Evolutionary conservation across 1,140 invertebrate genomes (phyloP).

Genomic region (Brachionus asplanchnoidis): DNA sequence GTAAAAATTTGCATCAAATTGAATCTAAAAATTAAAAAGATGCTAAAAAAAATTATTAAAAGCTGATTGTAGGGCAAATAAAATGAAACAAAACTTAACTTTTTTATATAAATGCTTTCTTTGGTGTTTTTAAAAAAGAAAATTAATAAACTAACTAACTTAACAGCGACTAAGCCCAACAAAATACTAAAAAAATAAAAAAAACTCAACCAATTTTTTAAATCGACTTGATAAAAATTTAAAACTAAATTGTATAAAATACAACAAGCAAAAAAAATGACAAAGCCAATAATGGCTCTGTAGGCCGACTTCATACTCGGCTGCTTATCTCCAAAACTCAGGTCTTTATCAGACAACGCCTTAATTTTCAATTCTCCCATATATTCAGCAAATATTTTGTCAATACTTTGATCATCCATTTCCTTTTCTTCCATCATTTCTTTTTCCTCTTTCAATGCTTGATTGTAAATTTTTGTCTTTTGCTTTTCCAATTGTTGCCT

Average conservation of each 20-base stretch:
- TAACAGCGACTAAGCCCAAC: background rate
- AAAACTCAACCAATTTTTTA: background rate
- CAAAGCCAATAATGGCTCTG: background rate
- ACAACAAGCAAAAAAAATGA: background rate
- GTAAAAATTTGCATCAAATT: background rate
- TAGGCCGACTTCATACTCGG: slow-evolving; percentile 8
- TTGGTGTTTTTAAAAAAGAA: background rate
- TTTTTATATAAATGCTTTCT: background rate
- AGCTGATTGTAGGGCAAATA: background rate
- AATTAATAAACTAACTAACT: background rate
- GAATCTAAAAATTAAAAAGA: slow-evolving; percentile 2
- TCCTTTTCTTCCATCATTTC: background rate
- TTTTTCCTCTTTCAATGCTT: background rate
- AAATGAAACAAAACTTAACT: background rate
- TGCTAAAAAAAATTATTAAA: background rate
- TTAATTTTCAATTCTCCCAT: slow-evolving; percentile 1
- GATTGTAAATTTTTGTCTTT: slow-evolving; percentile 15
- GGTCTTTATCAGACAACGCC: background rate
- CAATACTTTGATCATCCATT: background rate
- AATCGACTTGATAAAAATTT: slow-evolving; percentile 4
- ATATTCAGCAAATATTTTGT: slow-evolving; percentile 3
- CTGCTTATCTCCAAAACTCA: background rate
- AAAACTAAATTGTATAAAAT: background rate
- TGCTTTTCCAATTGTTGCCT: background rate
- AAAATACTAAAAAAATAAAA: background rate